These are phyloP conservation scores for Ochotona princeps DNA, from an alignment of 2,113 vertebrate species.

Conservation along the genomic window DNA sequence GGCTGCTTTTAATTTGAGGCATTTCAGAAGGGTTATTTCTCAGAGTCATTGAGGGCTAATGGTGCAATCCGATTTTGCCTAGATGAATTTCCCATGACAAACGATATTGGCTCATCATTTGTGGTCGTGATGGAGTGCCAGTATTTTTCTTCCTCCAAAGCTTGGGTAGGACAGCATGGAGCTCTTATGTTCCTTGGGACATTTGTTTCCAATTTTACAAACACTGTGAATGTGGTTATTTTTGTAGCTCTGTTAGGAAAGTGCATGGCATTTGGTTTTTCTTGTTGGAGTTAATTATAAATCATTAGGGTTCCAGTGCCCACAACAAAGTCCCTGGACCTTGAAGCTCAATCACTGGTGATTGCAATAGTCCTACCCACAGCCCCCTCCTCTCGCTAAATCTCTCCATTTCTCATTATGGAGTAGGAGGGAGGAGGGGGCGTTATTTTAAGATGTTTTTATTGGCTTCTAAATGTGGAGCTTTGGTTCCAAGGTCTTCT, in stretches of 20 bases:
- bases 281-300: slow-evolving; percentile 93
- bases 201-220: slow-evolving; percentile 95
- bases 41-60: slow-evolving; percentile 85
- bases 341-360: slow-evolving; percentile 88
- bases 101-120: slow-evolving; percentile 91
- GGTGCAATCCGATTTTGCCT: slow-evolving; percentile 89
- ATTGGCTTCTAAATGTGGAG: slow-evolving; percentile 91
- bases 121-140: slow-evolving; percentile 87
- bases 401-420: slow-evolving; percentile 83
- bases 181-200: slow-evolving; percentile 89
- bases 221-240: slow-evolving; percentile 90
- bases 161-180: slow-evolving; percentile 85
- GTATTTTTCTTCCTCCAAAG: slow-evolving; percentile 88
- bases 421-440: slow-evolving; percentile 84
- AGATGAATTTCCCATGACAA: slow-evolving; percentile 95
- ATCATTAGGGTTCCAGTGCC: slow-evolving; percentile 87
- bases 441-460: slow-evolving; percentile 97
- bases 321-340: slow-evolving; percentile 91
- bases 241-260: slow-evolving; percentile 91
- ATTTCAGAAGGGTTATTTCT: slow-evolving; percentile 83
- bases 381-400: slow-evolving; percentile 83
- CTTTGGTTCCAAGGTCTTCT: slow-evolving; percentile 94
- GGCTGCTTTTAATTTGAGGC: slow-evolving; percentile 85
- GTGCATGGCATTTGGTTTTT: slow-evolving; percentile 93
- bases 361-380: slow-evolving; percentile 84